These are phyloP conservation scores for Lepilemur septentrionalis DNA, from an alignment of 2,797 vertebrate genomes.

Conservation along the genomic window DNA sequence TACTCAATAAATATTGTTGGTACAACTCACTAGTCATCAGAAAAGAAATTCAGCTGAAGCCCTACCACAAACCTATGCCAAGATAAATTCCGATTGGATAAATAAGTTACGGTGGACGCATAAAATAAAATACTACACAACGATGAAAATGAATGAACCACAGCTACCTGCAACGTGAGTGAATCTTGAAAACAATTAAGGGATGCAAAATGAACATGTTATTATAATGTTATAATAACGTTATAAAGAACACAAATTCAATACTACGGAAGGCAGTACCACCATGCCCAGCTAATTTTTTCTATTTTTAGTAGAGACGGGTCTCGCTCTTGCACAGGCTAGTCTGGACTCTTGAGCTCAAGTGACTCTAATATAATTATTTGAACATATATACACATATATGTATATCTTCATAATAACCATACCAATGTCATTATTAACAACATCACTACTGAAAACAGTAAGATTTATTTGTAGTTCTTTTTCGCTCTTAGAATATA, in stretches of 20 bases:
- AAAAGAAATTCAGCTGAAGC: conserved; percentile 35
- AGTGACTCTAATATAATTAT: neutral
- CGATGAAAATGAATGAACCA: neutral
- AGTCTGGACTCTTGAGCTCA: too few relatives aligned
- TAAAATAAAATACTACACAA: neutral
- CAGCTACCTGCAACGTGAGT: neutral
- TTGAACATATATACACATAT: neutral
- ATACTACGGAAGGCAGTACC: neutral
- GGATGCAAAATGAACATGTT: neutral
- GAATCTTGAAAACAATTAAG: neutral
- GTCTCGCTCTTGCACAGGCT: too few relatives aligned
- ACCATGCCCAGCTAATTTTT: too few relatives aligned
- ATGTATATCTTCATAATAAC: conserved; percentile 40
- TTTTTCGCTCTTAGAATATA: conserved; percentile 28
- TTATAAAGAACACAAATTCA: neutral
- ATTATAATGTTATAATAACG: neutral
- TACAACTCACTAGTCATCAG: neutral
- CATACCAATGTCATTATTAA: conserved; percentile 12
- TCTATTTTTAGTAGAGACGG: too few relatives aligned
- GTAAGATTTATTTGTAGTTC: neutral
- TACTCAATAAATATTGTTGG: neutral
- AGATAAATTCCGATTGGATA: neutral
- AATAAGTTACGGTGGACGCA: neutral
- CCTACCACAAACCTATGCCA: neutral
- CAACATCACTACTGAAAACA: conserved; percentile 36